Evolutionary conservation across 2,888 invertebrate genomes (phyloP).

Genomic region (Trachelus troglodyta): DNA sequence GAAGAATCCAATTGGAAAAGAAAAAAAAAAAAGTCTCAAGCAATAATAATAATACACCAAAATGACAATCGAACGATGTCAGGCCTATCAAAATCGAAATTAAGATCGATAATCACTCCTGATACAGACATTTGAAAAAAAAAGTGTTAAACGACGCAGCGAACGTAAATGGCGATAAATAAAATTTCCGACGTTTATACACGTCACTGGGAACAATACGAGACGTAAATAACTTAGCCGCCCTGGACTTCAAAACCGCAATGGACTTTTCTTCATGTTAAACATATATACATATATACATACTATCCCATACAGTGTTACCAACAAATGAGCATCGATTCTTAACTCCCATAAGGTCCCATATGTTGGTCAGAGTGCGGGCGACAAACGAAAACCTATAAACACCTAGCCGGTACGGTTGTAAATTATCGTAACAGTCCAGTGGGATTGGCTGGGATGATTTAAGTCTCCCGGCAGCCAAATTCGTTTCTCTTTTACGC

Average conservation of each 20-base stretch:
- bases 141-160: neutral
- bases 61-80: neutral
- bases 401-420: constrained; percentile 39
- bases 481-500: neutral
- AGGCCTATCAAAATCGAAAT: neutral
- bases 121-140: neutral
- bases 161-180: constrained; percentile 48
- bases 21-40: neutral
- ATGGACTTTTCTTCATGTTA: constrained; percentile 6
- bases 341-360: neutral
- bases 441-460: constrained; percentile 35
- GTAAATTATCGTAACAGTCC: constrained; percentile 39
- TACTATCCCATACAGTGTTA: neutral
- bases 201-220: constrained; percentile 61
- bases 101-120: neutral
- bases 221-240: constrained; percentile 58
- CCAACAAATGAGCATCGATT: neutral
- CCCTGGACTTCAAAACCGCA: constrained; percentile 19
- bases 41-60: neutral
- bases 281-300: neutral
- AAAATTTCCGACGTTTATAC: constrained; percentile 55
- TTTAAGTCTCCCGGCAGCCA: constrained; percentile 23
- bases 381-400: constrained; percentile 21
- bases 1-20: neutral
- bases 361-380: neutral